Base-by-base conservation (phyloP, 1,140 invertebrate species). In the Bombus impatiens region DNA sequence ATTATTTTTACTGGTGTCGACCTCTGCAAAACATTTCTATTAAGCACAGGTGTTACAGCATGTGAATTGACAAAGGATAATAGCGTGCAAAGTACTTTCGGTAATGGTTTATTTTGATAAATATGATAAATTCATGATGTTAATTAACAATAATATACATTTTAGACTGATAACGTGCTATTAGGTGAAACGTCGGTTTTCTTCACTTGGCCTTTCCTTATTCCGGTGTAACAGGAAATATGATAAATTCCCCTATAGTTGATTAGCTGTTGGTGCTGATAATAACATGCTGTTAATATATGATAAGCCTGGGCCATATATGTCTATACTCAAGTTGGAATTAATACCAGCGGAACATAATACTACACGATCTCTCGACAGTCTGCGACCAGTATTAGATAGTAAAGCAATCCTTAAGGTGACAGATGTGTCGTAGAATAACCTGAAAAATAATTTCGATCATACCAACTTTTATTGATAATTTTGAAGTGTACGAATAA, bases 171-270 rank as follows among this genome's bases (percentile, higher is more conserved):
- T 8, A 28, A 25, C 18, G 15, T n/a, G 5, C 9, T 44, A 37
- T 72, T 35, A 18, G 8, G 2, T 47, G 12, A 59, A 42, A 59
- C 9, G 57, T 82, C 59, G 18, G 1, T 28, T 53, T 67, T 28
- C 35, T 44, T 67, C 22, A 2, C 6, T 13, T 18, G 84, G 32
- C 71, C 79, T 86, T 82, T 87, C 59, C 32, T 78, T 87, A 87
- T 90, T 90, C 78, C 84, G 78, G 78, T 79, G 67, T 57, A 81
- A 77, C 91, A 93, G 93, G 92, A 94, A 93, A 89, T 93, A 93
- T 93, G 93, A 92, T 94, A 94, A 94, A 91, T 79, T 87, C 91
- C 93, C 93, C 84, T 92, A 93, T 91, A 90, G 81, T 86, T 89
- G 88, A 92, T 92, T 90, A 91, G 75, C 85, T 83, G 84, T 67